These are phyloP conservation scores for Petrocephalus schoutedeni DNA, from an alignment of 2,797 vertebrate genomes.

Conservation along the genomic window DNA sequence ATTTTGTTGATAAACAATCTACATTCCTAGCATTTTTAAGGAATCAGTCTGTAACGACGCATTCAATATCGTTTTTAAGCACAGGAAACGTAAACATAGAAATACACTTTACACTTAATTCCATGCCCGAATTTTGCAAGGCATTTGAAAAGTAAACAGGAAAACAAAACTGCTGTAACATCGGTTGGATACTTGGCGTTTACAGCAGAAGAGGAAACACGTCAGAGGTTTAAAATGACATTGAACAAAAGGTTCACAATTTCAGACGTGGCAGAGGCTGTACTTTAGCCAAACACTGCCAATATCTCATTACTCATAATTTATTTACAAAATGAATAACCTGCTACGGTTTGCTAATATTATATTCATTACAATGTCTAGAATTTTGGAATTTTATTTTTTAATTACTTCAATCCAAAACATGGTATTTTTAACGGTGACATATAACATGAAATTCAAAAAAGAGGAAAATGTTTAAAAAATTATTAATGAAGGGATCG, in stretches of 20 bases:
- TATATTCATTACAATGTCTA: not conserved
- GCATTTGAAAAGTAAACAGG: not conserved
- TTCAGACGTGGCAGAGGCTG: not conserved
- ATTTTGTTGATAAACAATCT: slow-evolving; percentile 21
- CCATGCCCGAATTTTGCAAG: not conserved
- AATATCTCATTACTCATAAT: not conserved
- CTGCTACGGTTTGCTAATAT: not conserved
- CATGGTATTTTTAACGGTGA: not conserved
- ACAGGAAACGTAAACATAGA: not conserved
- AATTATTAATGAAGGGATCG: not conserved
- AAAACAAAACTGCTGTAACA: not conserved
- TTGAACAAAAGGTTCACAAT: not conserved
- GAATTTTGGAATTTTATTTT: not conserved
- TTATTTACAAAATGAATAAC: not conserved
- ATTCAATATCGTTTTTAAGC: not conserved
- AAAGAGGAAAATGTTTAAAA: not conserved
- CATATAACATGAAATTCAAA: not conserved
- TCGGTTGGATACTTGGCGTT: not conserved
- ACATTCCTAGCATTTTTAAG: slow-evolving; percentile 34
- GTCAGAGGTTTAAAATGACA: not conserved
- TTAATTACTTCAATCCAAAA: not conserved
- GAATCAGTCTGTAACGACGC: not conserved
- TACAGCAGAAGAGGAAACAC: not conserved
- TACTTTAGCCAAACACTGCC: not conserved
- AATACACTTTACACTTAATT: not conserved